Conservation (phyloP, 2,888 invertebrate species). For the Napeogenes inachia region DNA sequence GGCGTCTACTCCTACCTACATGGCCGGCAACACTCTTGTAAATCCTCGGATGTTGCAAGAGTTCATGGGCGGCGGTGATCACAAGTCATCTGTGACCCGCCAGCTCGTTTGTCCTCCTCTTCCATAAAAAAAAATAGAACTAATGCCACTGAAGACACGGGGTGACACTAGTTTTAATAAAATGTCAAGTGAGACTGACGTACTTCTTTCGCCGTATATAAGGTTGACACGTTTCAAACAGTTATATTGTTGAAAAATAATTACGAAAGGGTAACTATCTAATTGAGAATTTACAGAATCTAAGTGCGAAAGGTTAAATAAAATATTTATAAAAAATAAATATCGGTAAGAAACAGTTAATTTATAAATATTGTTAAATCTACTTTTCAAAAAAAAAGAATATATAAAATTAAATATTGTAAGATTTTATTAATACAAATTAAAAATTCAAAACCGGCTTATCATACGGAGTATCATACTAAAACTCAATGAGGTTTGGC, state of each 20-base stretch:
- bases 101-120: too few species aligned
- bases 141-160: background rate
- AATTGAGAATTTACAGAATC: background rate
- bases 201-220: conserved; percentile 22
- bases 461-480: too few species aligned
- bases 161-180: background rate
- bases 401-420: too few species aligned
- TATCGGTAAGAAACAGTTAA: background rate
- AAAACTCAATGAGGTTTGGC: too few species aligned
- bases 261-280: conserved; percentile 10
- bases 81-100: too few species aligned
- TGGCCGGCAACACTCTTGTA: too few species aligned
- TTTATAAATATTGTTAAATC: background rate
- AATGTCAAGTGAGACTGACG: background rate
- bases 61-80: too few species aligned
- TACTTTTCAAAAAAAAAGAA: too few species aligned
- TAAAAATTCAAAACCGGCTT: too few species aligned
- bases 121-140: background rate
- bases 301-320: background rate
- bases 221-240: conserved; percentile 20
- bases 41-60: too few species aligned
- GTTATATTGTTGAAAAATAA: conserved; percentile 21
- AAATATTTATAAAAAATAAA: background rate
- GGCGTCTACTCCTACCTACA: too few species aligned
- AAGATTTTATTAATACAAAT: too few species aligned